phyloP scores from a whole-genome alignment of 2,113 vertebrate species.

The Tamias sibiricus region DNA sequence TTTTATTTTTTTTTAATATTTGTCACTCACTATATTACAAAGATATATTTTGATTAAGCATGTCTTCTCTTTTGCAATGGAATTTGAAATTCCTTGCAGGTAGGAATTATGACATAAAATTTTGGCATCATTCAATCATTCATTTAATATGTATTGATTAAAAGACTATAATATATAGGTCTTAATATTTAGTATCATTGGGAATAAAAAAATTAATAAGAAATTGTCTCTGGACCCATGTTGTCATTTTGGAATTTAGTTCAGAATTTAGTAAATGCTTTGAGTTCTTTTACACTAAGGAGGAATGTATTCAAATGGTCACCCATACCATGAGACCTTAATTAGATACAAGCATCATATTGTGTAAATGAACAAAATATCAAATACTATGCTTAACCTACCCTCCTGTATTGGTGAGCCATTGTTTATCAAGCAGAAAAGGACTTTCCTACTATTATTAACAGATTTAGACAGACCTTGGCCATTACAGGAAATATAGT shows the following conservation, averaged over 20 bases:
- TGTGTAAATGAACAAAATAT: not conserved
- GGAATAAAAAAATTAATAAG: not conserved
- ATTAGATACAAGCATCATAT: not conserved
- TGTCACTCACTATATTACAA: not conserved
- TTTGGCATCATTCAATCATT: not conserved
- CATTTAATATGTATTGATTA: not conserved
- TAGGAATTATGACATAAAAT: not conserved
- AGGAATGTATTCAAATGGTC: not conserved
- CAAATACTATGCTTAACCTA: not conserved
- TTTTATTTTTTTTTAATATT: not conserved
- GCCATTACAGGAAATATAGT: not conserved
- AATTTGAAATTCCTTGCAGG: not conserved
- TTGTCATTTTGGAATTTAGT: conserved; percentile 27
- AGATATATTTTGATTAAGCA: not conserved
- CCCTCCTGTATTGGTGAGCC: not conserved
- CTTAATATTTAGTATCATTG: not conserved
- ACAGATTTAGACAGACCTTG: conserved; percentile 14
- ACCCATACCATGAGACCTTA: not conserved
- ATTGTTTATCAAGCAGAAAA: not conserved
- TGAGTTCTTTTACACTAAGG: not conserved
- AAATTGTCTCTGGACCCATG: not conserved
- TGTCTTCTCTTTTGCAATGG: not conserved
- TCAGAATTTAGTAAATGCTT: not conserved
- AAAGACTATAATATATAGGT: not conserved
- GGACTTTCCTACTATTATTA: not conserved